Conservation (phyloP, 2,888 invertebrate genomes). For the Lissonota sp. region DNA sequence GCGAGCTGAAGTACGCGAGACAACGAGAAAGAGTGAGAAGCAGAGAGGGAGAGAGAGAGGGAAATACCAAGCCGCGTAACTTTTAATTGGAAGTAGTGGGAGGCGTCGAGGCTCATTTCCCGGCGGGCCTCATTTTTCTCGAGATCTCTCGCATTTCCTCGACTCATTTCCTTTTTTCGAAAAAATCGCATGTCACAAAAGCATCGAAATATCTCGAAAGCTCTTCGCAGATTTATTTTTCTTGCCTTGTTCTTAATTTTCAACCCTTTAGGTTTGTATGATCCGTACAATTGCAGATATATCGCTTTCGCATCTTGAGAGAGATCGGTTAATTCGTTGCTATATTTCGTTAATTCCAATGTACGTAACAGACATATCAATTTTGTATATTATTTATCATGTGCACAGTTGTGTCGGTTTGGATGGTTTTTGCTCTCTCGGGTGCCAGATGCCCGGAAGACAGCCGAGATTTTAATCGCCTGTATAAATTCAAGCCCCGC, state of each 20-base stretch:
- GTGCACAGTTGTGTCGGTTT: too few species aligned
- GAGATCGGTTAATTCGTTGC: slow-evolving; percentile 79
- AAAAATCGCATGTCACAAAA: too few species aligned
- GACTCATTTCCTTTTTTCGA: too few species aligned
- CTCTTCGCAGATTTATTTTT: too few species aligned
- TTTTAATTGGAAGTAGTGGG: slow-evolving; percentile 83
- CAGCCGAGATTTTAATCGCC: slow-evolving; percentile 57
- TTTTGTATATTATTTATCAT: too few species aligned
- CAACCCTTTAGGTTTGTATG: too few species aligned
- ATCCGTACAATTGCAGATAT: too few species aligned
- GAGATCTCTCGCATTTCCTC: slow-evolving; percentile 29
- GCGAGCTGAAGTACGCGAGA: slow-evolving; percentile 62
- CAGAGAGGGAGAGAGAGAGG: slow-evolving; percentile 26
- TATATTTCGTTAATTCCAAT: slow-evolving; percentile 68
- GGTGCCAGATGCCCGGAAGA: slow-evolving; percentile 43
- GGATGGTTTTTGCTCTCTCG: slow-evolving; percentile 44
- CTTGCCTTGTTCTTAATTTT: too few species aligned
- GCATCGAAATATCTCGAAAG: too few species aligned
- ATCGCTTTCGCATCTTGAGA: slow-evolving; percentile 77
- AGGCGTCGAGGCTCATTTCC: slow-evolving; percentile 81
- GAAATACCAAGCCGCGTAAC: slow-evolving; percentile 76
- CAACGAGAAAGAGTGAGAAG: slow-evolving; percentile 22
- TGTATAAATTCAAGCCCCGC: slow-evolving; percentile 47
- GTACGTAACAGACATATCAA: slow-evolving; percentile 25
- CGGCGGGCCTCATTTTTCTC: slow-evolving; percentile 71